These are phyloP conservation scores for Eublepharis macularius DNA, from an alignment of 2,113 vertebrate genomes.

Conservation along the genomic window DNA sequence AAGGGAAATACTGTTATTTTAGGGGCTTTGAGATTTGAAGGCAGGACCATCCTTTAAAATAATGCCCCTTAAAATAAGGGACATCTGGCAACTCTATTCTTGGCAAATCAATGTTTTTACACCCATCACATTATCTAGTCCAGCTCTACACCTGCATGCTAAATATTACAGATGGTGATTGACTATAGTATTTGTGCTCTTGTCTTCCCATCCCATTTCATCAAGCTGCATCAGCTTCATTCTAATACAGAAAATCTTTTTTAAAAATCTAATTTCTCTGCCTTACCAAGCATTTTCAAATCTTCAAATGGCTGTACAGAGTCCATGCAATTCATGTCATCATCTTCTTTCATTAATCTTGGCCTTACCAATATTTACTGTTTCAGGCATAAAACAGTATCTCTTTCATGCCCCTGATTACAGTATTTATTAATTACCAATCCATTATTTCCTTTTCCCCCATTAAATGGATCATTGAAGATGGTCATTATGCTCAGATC, in stretches of 20 bases:
- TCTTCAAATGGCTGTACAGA: neutral
- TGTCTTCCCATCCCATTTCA: neutral
- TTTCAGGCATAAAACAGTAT: neutral
- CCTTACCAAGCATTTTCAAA: neutral
- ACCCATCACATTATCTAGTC: neutral
- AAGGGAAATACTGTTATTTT: neutral
- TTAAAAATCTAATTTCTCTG: neutral
- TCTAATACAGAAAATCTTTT: neutral
- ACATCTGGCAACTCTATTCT: neutral
- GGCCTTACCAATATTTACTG: neutral
- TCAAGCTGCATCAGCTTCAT: neutral
- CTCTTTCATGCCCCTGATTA: neutral
- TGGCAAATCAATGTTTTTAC: neutral
- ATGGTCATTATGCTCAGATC: constrained; percentile 10
- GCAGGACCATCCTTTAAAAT: neutral
- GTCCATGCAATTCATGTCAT: neutral
- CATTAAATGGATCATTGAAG: constrained; percentile 29
- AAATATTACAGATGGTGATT: neutral
- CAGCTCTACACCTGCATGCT: neutral
- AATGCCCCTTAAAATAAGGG: neutral
- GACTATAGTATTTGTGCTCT: neutral
- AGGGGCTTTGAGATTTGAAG: neutral
- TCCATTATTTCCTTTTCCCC: neutral
- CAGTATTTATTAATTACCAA: neutral
- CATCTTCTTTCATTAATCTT: neutral